phyloP scores from a whole-genome alignment of 2,888 invertebrate species.

The Apamea sordens region DNA sequence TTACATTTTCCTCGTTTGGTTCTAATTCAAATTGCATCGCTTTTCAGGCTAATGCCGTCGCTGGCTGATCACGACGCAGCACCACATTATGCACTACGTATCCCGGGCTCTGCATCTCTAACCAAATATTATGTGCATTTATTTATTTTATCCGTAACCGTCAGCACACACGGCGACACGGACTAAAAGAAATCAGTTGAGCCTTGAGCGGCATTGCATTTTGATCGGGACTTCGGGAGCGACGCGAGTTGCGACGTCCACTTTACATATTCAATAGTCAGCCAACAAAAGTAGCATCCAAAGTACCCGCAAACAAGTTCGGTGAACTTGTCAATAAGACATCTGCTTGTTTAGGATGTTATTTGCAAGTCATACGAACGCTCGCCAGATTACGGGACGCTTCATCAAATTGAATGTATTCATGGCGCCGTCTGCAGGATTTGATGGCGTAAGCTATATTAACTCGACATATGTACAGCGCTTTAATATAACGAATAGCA shows the following conservation, averaged over 20 bases:
- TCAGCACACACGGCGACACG: conserved; percentile 72
- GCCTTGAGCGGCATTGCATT: conserved; percentile 70
- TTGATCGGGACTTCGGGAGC: conserved; percentile 73
- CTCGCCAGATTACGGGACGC: conserved; percentile 66
- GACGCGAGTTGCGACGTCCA: conserved; percentile 68
- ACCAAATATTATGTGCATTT: conserved; percentile 89
- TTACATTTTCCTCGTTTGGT: conserved; percentile 67
- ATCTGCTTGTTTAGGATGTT: conserved; percentile 82
- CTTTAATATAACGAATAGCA: conserved; percentile 34
- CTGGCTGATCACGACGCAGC: conserved; percentile 74
- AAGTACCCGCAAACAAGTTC: conserved; percentile 74
- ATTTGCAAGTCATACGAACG: conserved; percentile 82
- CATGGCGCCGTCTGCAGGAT: conserved; percentile 61
- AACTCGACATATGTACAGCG: conserved; percentile 29
- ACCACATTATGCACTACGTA: conserved; percentile 76
- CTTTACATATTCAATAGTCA: conserved; percentile 78
- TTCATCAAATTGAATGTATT: conserved; percentile 70
- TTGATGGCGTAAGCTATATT: conserved; percentile 44
- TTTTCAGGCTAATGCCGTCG: conserved; percentile 83
- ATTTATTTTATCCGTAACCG: conserved; percentile 81
- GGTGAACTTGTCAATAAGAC: conserved; percentile 82
- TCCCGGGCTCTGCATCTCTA: conserved; percentile 78
- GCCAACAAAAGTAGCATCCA: conserved; percentile 73
- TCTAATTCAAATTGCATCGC: conserved; percentile 79
- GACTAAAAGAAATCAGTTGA: conserved; percentile 72